Evolutionary conservation across 2,888 invertebrate species (phyloP), one percentile per base, ranked within the genome.

Genomic region (Frankliniella intonsa): DNA sequence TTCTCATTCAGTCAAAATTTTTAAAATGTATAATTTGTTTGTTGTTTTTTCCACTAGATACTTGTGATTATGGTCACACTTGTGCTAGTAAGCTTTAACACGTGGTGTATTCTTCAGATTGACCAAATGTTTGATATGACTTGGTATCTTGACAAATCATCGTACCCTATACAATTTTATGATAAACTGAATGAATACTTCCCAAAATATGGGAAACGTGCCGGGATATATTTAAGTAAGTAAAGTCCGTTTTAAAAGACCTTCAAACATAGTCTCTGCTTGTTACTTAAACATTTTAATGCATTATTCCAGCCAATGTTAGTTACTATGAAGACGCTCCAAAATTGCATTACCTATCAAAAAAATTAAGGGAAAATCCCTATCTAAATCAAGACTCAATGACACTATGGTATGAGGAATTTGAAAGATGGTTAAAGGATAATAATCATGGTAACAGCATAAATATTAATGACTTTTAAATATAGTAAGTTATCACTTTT

Each of bases 41-140:
- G 80, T 22, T 76, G 83, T 82, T 50, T 76, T 82, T 80, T 84
- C 82, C 87, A 87, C 38, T 85, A 91, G 90, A 86, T 90, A 50
- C 83, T 91, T 14, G 90, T 94, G 9, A 87, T 94, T 81, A 81
- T 92, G 69, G 87, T 92, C 82, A 92, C 94, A 2, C 82, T 92
- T 62, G 87, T 89, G 14, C 88, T 92, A 83, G 90, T 92, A 8
- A 91, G 90, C 49, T 89, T 92, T 83, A 93, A 93, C 85, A 89
- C 92, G 82, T 88, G 91, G 85, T 92, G 92, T 62, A 89, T 92
- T 81, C 87, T 92, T 82, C 90, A 90, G 84, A 88, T 95, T 82
- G 92, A 94, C 86, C 94, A 95, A 87, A 92, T 93, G 87, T 95
- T 95, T 87, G 94, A 95, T 87, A 93, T 93, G 0, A 90, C 90